Conservation (phyloP, 2,797 vertebrate species). For the Rhabdomys pumilio region DNA sequence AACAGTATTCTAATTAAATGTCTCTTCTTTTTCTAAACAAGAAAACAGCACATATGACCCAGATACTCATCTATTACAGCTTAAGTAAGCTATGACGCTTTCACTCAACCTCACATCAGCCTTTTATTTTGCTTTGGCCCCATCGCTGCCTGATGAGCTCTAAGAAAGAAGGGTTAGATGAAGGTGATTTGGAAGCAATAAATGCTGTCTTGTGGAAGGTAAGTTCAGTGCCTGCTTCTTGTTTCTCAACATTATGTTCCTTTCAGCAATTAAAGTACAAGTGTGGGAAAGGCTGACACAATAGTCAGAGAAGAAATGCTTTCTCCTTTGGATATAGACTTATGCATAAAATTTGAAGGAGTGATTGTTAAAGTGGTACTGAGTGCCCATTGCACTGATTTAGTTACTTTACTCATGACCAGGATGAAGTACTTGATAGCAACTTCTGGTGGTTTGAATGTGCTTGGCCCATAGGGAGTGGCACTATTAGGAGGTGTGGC, state of each 20-base stretch:
- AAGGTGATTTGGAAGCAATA: slow-evolving; percentile 23
- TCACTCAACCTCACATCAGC: not conserved
- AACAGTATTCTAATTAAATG: not conserved
- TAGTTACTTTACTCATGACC: not conserved
- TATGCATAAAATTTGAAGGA: not conserved
- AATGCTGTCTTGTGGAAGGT: slow-evolving; percentile 38
- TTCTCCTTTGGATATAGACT: not conserved
- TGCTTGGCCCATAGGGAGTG: not conserved
- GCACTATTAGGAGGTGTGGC: not conserved
- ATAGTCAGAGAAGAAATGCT: not conserved
- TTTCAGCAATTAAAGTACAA: not conserved
- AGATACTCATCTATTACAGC: not conserved
- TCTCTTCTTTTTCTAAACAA: slow-evolving; percentile 35
- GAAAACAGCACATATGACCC: not conserved
- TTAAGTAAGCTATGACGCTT: not conserved
- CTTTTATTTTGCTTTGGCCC: slow-evolving; percentile 20
- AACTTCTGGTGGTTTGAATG: not conserved
- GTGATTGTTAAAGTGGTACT: not conserved
- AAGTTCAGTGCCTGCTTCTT: slow-evolving; percentile 21
- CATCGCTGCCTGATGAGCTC: not conserved
- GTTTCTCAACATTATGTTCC: not conserved
- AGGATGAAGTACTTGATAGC: not conserved
- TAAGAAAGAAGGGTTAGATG: slow-evolving; percentile 41
- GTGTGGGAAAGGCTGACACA: not conserved
- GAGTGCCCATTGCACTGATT: not conserved